Percentiles rank a stretch among this genome's conserved stretches.
These are phyloP conservation scores for Lepus timidus DNA, from an alignment of 2,113 vertebrate species.

Conservation along the genomic window DNA sequence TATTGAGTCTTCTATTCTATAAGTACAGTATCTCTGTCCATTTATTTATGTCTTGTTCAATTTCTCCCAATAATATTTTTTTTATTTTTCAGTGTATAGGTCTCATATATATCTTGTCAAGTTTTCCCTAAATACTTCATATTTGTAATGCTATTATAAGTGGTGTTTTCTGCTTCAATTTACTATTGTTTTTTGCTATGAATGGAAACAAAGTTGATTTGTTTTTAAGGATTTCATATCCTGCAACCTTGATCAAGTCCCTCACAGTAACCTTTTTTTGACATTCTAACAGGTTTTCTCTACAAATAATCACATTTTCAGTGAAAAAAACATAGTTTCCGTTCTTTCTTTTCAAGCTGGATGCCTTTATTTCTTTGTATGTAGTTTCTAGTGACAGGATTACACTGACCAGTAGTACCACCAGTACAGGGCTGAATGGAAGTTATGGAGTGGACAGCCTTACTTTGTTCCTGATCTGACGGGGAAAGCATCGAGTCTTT, in stretches of 20 bases:
- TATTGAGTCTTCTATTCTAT: not conserved
- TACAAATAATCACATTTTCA: not conserved
- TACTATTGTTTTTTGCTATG: not conserved
- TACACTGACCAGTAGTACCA: not conserved
- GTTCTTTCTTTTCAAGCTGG: not conserved
- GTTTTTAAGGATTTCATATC: not conserved
- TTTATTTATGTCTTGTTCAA: too few species aligned
- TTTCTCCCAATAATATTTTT: not conserved
- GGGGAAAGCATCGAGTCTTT: not conserved
- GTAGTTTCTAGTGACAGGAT: not conserved
- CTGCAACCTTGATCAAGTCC: not conserved
- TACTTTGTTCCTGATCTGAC: not conserved
- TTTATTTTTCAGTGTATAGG: not conserved
- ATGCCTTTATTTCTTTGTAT: not conserved
- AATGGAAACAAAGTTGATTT: not conserved
- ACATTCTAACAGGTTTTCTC: not conserved
- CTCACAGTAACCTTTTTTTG: not conserved
- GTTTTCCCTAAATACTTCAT: not conserved
- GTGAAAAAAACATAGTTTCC: not conserved
- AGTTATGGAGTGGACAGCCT: not conserved
- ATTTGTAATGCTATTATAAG: not conserved
- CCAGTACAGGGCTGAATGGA: not conserved
- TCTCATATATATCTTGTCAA: not conserved
- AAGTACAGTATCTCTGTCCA: not conserved
- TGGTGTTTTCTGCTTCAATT: not conserved